These are phyloP conservation scores for Acronicta alni DNA, from an alignment of 2,888 invertebrate genomes.

Conservation along the genomic window DNA sequence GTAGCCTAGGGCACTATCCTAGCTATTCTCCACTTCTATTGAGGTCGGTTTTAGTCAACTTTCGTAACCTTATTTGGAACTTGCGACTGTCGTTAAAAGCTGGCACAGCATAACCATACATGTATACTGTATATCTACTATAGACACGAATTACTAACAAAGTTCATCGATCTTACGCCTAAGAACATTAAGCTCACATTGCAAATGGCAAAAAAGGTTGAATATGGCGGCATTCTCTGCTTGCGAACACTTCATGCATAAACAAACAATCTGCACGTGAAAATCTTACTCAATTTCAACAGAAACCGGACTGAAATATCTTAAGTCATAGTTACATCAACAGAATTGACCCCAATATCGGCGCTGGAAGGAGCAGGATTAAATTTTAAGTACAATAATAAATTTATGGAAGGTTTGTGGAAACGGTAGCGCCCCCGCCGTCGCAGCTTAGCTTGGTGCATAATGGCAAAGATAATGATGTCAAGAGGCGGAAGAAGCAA, in stretches of 20 bases:
- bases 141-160: too few species aligned
- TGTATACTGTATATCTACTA: too few species aligned
- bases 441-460: constrained; percentile 75
- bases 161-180: background rate
- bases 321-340: constrained; percentile 26
- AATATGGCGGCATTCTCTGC: background rate
- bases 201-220: background rate
- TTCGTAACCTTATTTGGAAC: too few species aligned
- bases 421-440: constrained; percentile 59
- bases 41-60: background rate
- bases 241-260: constrained; percentile 1
- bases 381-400: constrained; percentile 62
- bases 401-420: constrained; percentile 66
- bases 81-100: too few species aligned
- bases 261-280: background rate
- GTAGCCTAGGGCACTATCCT: constrained; percentile 6
- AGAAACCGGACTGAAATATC: constrained; percentile 21
- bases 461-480: constrained; percentile 85
- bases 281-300: constrained; percentile 6
- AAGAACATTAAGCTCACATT: background rate
- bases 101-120: too few species aligned
- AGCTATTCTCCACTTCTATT: background rate
- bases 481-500: constrained; percentile 86
- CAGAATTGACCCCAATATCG: constrained; percentile 38
- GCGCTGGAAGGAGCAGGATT: constrained; percentile 36